Conservation (phyloP, 2,113 vertebrate genomes). For the Scophthalmus maximus region DNA sequence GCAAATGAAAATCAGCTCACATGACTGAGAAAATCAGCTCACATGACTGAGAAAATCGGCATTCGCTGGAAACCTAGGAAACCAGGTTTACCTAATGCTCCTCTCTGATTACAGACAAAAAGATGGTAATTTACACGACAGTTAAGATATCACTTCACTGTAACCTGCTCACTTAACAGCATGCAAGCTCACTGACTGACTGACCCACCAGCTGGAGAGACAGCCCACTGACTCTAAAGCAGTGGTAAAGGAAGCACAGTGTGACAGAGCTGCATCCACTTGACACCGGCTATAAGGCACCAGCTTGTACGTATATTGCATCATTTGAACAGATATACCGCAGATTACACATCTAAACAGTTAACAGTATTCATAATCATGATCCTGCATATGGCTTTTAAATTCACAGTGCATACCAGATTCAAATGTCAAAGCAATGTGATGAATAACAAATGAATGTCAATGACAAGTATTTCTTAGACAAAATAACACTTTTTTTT, state of each 20-base stretch:
- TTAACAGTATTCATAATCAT: slow-evolving; percentile 8
- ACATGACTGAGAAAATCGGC: no score
- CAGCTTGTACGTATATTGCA: neutral
- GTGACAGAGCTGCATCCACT: neutral
- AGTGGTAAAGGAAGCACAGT: neutral
- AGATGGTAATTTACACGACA: neutral
- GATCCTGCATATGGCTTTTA: neutral
- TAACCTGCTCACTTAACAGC: neutral
- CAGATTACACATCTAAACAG: neutral
- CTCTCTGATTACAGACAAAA: neutral
- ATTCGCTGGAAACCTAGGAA: no score
- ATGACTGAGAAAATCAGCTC: no score
- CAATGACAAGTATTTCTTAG: no score
- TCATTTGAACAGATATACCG: neutral
- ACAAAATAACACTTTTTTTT: no score
- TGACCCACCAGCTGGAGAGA: no score
- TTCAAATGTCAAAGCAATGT: neutral
- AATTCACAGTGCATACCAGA: slow-evolving; percentile 29
- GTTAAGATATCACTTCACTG: neutral
- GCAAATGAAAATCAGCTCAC: no score
- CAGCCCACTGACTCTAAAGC: no score
- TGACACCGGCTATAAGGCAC: slow-evolving; percentile 8
- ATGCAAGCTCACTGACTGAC: neutral
- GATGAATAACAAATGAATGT: neutral
- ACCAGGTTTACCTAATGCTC: neutral